phyloP scores from a whole-genome alignment of 2,888 invertebrate genomes.

The Chymomyza fuscimana region DNA sequence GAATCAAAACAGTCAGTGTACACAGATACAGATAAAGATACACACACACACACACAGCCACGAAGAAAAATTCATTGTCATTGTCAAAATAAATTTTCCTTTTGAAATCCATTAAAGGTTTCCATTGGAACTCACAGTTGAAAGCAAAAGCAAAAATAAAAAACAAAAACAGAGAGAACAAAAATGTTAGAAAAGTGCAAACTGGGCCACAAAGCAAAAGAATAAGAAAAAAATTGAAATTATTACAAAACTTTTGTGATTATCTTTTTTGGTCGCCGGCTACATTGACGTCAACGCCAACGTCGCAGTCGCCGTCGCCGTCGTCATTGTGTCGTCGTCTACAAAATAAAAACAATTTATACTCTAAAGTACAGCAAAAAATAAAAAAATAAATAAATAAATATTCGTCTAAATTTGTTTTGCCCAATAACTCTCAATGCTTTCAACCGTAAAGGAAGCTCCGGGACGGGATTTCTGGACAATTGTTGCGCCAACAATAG shows the following conservation, averaged over 20 bases:
- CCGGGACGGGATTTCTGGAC: slow-evolving; percentile 37
- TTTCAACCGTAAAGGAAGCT: slow-evolving; percentile 1
- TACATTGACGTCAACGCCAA: slow-evolving; percentile 12
- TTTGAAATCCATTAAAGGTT: slow-evolving; percentile 63
- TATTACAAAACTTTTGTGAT: slow-evolving; percentile 63
- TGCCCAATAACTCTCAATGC: slow-evolving; percentile 48
- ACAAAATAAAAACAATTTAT: slow-evolving; percentile 16
- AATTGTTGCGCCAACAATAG: slow-evolving; percentile 48
- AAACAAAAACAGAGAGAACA: background rate
- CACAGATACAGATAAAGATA: background rate
- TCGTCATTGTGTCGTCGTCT: background rate
- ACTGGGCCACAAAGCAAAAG: slow-evolving; percentile 27
- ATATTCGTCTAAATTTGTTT: slow-evolving; percentile 27
- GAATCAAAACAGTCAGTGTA: background rate
- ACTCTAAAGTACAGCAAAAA: slow-evolving; percentile 10
- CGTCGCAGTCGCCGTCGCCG: background rate
- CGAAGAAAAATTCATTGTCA: slow-evolving; percentile 57
- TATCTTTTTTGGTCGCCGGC: slow-evolving; percentile 39
- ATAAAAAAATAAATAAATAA: too few relatives aligned
- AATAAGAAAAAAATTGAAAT: slow-evolving; percentile 51
- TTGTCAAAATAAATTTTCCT: slow-evolving; percentile 65
- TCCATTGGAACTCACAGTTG: slow-evolving; percentile 38
- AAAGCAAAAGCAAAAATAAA: background rate
- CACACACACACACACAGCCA: background rate
- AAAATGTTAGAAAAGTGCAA: slow-evolving; percentile 56